Percentiles rank a stretch among this genome's conserved stretches.
Conservation (phyloP, 2,888 invertebrate genomes). For the Lottia scabra region DNA sequence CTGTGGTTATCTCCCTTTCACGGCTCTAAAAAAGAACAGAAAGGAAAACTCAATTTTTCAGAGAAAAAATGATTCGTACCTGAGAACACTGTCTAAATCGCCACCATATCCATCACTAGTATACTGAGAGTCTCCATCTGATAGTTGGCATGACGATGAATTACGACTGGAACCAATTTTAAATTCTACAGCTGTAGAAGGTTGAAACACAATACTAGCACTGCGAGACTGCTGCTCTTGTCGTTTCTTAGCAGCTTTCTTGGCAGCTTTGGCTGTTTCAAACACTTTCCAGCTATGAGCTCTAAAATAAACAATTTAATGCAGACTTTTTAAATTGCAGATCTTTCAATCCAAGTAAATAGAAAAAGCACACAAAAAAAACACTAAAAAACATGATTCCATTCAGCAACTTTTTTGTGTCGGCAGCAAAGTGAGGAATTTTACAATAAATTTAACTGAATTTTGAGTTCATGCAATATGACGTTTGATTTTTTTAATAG, state of each 20-base stretch:
- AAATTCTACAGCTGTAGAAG: background rate
- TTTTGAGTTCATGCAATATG: too few relatives aligned
- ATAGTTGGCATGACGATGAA: conserved; percentile 57
- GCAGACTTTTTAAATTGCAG: too few relatives aligned
- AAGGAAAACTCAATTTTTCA: too few relatives aligned
- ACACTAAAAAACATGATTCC: too few relatives aligned
- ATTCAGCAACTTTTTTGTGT: too few relatives aligned
- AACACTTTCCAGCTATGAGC: conserved; percentile 89
- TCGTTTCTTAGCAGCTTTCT: conserved; percentile 33
- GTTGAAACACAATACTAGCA: background rate
- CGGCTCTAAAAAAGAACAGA: too few relatives aligned
- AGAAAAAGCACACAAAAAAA: too few relatives aligned
- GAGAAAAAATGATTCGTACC: conserved; percentile 47
- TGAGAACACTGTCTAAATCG: conserved; percentile 46
- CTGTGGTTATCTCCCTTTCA: too few relatives aligned
- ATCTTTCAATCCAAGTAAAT: too few relatives aligned
- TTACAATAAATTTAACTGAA: too few relatives aligned
- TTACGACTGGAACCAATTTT: conserved; percentile 24
- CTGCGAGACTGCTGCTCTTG: background rate
- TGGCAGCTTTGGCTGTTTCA: conserved; percentile 79
- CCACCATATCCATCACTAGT: conserved; percentile 60
- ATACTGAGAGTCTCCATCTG: conserved; percentile 63
- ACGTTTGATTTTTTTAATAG: too few relatives aligned
- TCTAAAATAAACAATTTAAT: conserved; percentile 71
- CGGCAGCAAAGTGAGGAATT: too few relatives aligned